A percentile compares a stretch with the other conserved stretches of the same genome.
phyloP scores from a whole-genome alignment of 2,113 vertebrate genomes.

The Nycticorax nycticorax region DNA sequence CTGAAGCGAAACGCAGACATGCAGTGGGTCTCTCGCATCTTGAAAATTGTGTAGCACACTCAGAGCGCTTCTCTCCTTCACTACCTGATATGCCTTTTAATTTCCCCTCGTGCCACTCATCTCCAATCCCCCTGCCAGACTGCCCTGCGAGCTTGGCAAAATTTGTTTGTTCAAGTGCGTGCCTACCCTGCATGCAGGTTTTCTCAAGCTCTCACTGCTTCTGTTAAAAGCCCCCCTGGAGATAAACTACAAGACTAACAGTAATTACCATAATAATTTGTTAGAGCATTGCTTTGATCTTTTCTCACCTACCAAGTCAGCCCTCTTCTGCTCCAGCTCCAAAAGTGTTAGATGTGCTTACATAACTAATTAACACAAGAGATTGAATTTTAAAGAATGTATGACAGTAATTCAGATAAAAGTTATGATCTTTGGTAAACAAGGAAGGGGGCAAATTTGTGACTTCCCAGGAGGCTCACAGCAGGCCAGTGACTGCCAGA shows the following conservation, averaged over 20 bases:
- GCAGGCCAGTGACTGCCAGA: conserved; percentile 20
- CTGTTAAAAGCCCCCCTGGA: conserved; percentile 60
- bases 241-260: conserved; percentile 57
- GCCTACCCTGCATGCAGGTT: conserved; percentile 10
- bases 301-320: conserved; percentile 74
- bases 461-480: conserved; percentile 52
- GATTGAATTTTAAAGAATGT: conserved; percentile 63
- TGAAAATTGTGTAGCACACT: not conserved
- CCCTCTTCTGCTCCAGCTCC: conserved; percentile 55
- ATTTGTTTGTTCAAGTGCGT: conserved; percentile 40
- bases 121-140: not conserved
- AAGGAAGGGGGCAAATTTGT: conserved; percentile 63
- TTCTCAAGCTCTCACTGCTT: conserved; percentile 58
- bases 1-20: not conserved
- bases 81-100: not conserved
- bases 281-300: conserved; percentile 71
- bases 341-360: conserved; percentile 70
- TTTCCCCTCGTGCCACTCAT: not conserved
- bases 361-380: conserved; percentile 74
- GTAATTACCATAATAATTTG: conserved; percentile 75
- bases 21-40: not conserved
- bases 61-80: not conserved
- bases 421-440: conserved; percentile 70
- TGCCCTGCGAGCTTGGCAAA: conserved; percentile 4
- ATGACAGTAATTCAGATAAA: conserved; percentile 61